Evolutionary conservation across 2,113 vertebrate species (phyloP), one percentile per base, ranked within the genome.

Genomic region (Gallinago jamesoni): DNA sequence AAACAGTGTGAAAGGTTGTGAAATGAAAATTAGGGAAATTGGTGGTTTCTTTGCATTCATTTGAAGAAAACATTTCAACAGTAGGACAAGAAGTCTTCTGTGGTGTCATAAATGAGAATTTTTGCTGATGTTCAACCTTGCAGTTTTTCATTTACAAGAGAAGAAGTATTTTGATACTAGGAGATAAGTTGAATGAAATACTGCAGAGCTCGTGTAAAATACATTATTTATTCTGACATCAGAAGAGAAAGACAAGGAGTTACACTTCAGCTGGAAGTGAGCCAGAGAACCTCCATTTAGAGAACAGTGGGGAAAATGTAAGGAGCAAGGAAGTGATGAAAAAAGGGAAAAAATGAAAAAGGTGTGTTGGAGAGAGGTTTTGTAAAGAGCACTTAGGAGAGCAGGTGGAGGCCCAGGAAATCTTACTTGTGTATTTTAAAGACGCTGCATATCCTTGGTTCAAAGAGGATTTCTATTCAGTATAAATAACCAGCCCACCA

Each of bases 111-210:
- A 62, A 62, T 45, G 68, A 90, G n/a, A 64, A n/a, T 2, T 79
- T 94, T 88, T 90, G 75, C 59, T 93, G 10, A 66, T 86, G 50
- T 85, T 91, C 50, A 88, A 21, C 55, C 28, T 63, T 30, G 41
- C 52, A 74, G 28, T 14, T 85, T 93, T 85, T 80, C 12, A 22
- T 86, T 96, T 90, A 90, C 85, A 86, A 81, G 62, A 70, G 67
- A 73, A 80, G 25, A 16, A 67, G 31, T 90, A 52, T 86, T 92
- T 88, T 90, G 83, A 86, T 94, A 76, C 63, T 53, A 55, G 35
- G 62, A 96, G 82, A 86, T 91, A 95, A 91, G 81, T 53, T 68
- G 55, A 87, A 75, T 53, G 55, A 76, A 90, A 69, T 87, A 37
- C 57, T 87, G 74, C 64, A 87, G 52, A 89, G 37, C 45, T 86